Conservation (phyloP, 1,140 invertebrate species). For the Amyelois transitella region DNA sequence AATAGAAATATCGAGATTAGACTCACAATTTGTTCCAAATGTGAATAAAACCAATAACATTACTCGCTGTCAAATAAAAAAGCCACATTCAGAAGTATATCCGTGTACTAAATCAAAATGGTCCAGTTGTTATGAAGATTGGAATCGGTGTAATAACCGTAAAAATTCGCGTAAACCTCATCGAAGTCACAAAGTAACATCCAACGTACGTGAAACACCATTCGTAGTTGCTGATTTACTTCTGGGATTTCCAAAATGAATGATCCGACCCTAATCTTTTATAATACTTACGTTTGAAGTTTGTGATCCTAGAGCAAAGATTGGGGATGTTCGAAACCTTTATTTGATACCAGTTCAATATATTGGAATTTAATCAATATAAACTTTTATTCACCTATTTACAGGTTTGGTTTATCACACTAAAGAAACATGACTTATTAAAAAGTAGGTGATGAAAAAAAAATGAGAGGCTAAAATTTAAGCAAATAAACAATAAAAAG, state of each 20-base stretch:
- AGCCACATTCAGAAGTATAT: constrained; percentile 15
- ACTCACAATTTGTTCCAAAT: not conserved
- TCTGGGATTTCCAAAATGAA: not conserved
- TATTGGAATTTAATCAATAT: too few relatives aligned
- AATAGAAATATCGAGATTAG: too few relatives aligned
- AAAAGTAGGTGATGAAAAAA: too few relatives aligned
- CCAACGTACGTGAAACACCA: constrained; percentile 8
- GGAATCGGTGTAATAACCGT: constrained; percentile 38
- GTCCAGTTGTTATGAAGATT: constrained; percentile 41
- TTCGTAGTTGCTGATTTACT: constrained; percentile 1
- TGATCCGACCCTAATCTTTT: not conserved
- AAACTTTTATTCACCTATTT: too few relatives aligned
- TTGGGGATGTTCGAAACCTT: too few relatives aligned
- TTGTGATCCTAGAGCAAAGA: too few relatives aligned
- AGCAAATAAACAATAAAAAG: too few relatives aligned
- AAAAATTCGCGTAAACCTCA: constrained; percentile 34
- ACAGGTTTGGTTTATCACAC: too few relatives aligned
- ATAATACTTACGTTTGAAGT: not conserved
- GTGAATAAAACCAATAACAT: constrained; percentile 11
- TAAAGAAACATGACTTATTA: too few relatives aligned
- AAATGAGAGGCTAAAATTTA: too few relatives aligned
- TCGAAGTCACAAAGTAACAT: constrained; percentile 32
- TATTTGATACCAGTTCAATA: too few relatives aligned
- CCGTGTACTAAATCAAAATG: constrained; percentile 30
- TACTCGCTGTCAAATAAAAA: constrained; percentile 20